Conservation (phyloP, 1,140 invertebrate genomes). For the Venturia canescens region DNA sequence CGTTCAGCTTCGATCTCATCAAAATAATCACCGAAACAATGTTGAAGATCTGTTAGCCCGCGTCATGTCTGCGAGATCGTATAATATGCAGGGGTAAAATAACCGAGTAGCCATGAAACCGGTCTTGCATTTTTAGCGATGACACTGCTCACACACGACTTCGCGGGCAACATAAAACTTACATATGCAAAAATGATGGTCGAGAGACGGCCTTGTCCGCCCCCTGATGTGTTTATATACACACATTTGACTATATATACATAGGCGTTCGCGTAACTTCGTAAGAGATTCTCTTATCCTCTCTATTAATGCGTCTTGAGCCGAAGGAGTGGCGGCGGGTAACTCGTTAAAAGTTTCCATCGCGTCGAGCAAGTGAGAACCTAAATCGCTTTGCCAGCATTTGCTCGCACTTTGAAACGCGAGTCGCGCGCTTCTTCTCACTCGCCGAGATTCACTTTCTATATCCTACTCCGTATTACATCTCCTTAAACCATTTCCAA, state of each 20-base stretch:
- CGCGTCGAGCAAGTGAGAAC: slow-evolving; percentile 16
- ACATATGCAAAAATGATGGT: slow-evolving; percentile 8
- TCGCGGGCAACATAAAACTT: slow-evolving; percentile 4
- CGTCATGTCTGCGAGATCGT: not conserved
- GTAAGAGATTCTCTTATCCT: slow-evolving; percentile 9
- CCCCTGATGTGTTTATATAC: slow-evolving; percentile 7
- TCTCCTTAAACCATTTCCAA: slow-evolving; percentile 1
- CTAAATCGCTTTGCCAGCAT: not conserved
- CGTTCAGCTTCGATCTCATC: slow-evolving; percentile 1
- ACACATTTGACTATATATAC: not conserved
- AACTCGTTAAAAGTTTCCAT: slow-evolving; percentile 34
- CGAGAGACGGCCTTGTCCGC: slow-evolving; percentile 30
- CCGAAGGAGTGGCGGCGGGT: slow-evolving; percentile 29
- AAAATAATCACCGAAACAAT: slow-evolving; percentile 7
- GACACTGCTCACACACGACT: slow-evolving; percentile 51
- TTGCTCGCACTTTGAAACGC: slow-evolving; percentile 21
- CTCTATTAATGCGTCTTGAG: slow-evolving; percentile 2
- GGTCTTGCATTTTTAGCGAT: slow-evolving; percentile 63
- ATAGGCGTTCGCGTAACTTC: slow-evolving; percentile 21
- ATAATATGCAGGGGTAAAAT: not conserved
- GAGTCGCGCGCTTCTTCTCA: slow-evolving; percentile 22
- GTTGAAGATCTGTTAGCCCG: not conserved
- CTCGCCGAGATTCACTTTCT: slow-evolving; percentile 16
- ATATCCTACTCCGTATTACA: not conserved
- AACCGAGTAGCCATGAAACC: slow-evolving; percentile 48